A percentile compares a stretch with the other conserved stretches of the same genome.
Conservation (phyloP, 2,888 invertebrate species). For the Dorcus hopei region DNA sequence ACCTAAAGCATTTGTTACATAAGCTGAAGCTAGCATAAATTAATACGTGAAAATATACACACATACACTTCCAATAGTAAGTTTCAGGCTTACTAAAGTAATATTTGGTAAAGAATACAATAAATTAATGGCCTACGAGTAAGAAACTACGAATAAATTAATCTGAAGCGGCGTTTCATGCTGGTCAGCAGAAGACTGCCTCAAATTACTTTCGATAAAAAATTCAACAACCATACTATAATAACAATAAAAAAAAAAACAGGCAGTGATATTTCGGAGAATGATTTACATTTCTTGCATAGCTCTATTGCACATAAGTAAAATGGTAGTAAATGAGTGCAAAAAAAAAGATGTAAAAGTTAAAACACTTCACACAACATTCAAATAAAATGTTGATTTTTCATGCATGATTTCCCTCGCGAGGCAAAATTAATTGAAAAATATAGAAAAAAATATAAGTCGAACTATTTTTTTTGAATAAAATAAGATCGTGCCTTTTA, state of each 20-base stretch:
- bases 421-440: not conserved
- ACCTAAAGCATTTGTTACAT: not conserved
- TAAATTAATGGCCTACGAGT: constrained; percentile 22
- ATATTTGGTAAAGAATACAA: constrained; percentile 42
- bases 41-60: not conserved
- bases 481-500: too few relatives aligned
- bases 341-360: too few relatives aligned
- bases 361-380: too few relatives aligned
- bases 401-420: too few relatives aligned
- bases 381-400: too few relatives aligned
- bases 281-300: not conserved
- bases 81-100: constrained; percentile 26
- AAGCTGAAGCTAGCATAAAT: not conserved
- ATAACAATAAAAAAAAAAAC: not conserved
- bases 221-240: not conserved
- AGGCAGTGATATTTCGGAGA: not conserved
- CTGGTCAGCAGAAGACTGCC: not conserved
- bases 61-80: not conserved
- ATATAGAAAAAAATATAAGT: not conserved
- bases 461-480: too few relatives aligned
- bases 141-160: too few relatives aligned
- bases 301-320: too few relatives aligned
- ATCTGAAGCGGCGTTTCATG: too few relatives aligned
- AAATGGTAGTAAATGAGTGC: too few relatives aligned
- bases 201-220: not conserved